Base-by-base conservation (phyloP, 1,140 invertebrate genomes). In the Pseudomyrmex dendroicus region DNA sequence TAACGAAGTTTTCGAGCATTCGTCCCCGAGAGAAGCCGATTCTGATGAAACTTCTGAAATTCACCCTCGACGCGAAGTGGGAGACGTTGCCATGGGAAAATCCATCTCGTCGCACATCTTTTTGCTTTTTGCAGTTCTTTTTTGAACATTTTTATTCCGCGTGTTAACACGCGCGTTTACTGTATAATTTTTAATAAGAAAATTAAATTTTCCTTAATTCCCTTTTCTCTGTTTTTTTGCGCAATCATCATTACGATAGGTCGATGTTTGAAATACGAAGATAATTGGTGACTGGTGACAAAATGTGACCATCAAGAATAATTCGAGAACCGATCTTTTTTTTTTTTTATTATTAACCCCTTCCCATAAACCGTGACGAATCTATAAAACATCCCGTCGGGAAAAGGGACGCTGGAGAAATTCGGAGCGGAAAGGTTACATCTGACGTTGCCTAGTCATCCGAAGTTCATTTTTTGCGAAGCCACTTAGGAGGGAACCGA, bases 381-480 rank as follows among this genome's bases (percentile, higher is more conserved):
- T 89, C 86, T 90, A 82, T 89, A 91, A 91, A 89, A 90, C 64
- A 84, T 76, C 76, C 46, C 5, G 54, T 35, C 63, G 50, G 7
- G 25, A 50, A 87, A 57, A n/a, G 35, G 64, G 20, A n/a, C 7
- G 61, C 54, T 35, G 17, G 44, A 15, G 78, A 77, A 84, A 78
- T 83, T 63, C 73, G 83, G 17, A 63, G 54, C n/a, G 20, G 57
- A 77, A 77, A 87, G 83, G 84, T 67, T 83, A 82, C 84, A n/a
- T 82, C 48, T 57, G 17, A 13, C 82, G 77, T 77, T 82, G 90
- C 88, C 50, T 64, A 87, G 89, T 91, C 90, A 91, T 89, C 48
- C 80, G 2, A 56, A 77, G 61, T 88, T 88, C 90, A 91, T 91
- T 91, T 90, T 89, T 90, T 83, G 87, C 83, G 54, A 74, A 83